Conservation (phyloP, 2,797 vertebrate genomes). For the Echiichthys vipera region DNA sequence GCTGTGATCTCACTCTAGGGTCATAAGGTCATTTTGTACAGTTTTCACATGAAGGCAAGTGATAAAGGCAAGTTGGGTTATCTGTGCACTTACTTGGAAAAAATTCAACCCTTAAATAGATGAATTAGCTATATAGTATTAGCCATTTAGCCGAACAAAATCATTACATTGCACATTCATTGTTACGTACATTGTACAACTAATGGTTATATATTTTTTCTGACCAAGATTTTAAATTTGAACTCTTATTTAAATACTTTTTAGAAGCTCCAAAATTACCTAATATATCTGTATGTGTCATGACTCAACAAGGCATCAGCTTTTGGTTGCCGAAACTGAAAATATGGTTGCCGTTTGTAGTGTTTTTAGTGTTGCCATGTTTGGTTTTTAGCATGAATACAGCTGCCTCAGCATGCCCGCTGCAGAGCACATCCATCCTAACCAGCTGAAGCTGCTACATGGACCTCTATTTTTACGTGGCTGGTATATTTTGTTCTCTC, state of each 20-base stretch:
- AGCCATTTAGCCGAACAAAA: not conserved
- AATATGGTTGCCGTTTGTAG: no score
- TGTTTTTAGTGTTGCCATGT: no score
- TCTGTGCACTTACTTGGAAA: constrained; percentile 14
- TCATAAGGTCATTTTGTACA: constrained; percentile 71
- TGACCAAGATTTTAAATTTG: not conserved
- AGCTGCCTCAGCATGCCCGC: no score
- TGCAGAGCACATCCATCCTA: no score
- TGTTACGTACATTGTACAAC: no score
- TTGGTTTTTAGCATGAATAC: no score
- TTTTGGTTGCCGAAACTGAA: no score
- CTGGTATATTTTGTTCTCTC: no score
- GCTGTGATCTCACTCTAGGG: constrained; percentile 75
- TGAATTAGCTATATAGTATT: constrained; percentile 9
- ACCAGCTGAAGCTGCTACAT: no score
- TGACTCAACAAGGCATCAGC: no score
- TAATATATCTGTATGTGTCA: not conserved
- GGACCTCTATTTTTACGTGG: no score
- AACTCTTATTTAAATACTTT: not conserved
- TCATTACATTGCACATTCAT: not conserved
- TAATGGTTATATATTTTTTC: not conserved
- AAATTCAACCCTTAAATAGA: not conserved
- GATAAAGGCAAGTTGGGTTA: constrained; percentile 26
- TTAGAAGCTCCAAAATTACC: not conserved
- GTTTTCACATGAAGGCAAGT: constrained; percentile 55